Conservation (phyloP, 2,113 vertebrate genomes). For the Paratilapia polleni region DNA sequence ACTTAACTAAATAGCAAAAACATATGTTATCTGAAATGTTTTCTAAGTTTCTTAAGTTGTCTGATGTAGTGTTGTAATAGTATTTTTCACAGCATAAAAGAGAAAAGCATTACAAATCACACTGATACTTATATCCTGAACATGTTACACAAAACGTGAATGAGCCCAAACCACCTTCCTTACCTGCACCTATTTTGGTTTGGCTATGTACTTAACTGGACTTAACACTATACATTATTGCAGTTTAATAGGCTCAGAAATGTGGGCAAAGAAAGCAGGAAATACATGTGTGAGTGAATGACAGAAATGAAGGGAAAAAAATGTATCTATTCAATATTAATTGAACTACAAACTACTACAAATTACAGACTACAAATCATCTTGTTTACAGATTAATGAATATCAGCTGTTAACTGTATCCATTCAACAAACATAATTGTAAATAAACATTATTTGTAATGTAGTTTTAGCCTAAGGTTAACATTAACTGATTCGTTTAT, state of each 20-base stretch:
- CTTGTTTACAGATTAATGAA: constrained; percentile 30
- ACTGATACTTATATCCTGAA: background rate
- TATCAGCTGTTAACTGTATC: constrained; percentile 24
- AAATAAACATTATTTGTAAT: constrained; percentile 52
- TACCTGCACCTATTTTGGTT: background rate
- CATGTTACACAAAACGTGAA: background rate
- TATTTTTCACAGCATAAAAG: background rate
- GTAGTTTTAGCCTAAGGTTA: constrained; percentile 52
- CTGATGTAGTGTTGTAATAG: background rate
- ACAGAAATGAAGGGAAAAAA: background rate
- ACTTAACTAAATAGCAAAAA: background rate
- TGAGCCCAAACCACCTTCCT: background rate
- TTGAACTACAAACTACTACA: background rate
- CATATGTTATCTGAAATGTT: too few relatives aligned
- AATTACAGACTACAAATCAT: background rate
- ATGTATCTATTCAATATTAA: background rate
- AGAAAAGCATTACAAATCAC: background rate
- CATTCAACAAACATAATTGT: constrained; percentile 44
- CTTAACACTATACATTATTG: background rate
- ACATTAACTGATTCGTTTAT: constrained; percentile 45
- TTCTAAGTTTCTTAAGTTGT: background rate
- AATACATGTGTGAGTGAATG: background rate
- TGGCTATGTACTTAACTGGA: background rate
- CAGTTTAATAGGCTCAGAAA: constrained; percentile 1
- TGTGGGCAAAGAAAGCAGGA: background rate